phyloP scores from a whole-genome alignment of 2,113 vertebrate genomes.

The Pontoporia blainvillei region DNA sequence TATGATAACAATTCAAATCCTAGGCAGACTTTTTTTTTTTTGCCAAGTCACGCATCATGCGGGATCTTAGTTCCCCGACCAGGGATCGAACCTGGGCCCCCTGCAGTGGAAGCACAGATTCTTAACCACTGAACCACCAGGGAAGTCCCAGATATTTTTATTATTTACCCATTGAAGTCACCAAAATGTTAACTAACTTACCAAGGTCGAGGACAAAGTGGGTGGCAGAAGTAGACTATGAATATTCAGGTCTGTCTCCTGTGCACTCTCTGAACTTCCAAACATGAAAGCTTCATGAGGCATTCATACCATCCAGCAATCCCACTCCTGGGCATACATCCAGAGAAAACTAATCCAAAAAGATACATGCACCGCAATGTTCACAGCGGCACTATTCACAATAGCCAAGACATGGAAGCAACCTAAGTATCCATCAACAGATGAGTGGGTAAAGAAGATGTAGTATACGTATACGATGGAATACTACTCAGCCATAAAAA shows the following conservation, averaged over 20 bases:
- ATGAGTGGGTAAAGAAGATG: neutral
- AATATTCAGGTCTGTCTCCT: rapidly evolving
- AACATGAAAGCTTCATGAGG: neutral
- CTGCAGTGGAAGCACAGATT: too few relatives aligned
- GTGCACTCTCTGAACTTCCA: rapidly evolving
- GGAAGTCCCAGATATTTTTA: neutral
- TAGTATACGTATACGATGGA: neutral
- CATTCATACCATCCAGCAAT: neutral
- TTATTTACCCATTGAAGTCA: neutral
- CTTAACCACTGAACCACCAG: too few relatives aligned
- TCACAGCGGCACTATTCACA: neutral
- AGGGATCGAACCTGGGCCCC: too few relatives aligned
- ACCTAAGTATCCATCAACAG: neutral
- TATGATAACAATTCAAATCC: neutral
- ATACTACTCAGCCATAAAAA: neutral
- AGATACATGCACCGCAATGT: neutral
- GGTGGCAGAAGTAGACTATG: neutral
- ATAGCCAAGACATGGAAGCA: neutral
- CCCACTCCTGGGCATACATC: neutral
- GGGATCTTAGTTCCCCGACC: too few relatives aligned
- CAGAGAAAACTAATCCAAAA: neutral
- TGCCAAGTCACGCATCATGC: too few relatives aligned
- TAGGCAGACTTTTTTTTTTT: neutral
- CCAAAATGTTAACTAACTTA: neutral
- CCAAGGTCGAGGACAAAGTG: neutral